Evolutionary conservation across 2,888 invertebrate species (phyloP).

Genomic region (Lycia hirtaria): DNA sequence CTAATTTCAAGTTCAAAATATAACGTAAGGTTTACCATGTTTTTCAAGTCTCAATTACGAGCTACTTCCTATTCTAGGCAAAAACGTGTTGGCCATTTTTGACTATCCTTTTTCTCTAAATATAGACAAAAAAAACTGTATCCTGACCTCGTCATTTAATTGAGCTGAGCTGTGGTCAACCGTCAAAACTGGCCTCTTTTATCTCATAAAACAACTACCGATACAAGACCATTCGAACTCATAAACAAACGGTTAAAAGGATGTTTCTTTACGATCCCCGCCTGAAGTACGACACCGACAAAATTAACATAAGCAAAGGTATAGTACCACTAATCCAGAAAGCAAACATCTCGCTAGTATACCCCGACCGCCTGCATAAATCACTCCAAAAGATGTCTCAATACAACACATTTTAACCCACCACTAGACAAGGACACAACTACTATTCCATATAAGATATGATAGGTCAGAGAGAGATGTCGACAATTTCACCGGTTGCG

Average conservation of each 20-base stretch:
- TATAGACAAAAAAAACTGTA: too few species aligned
- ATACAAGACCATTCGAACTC: constrained; percentile 4
- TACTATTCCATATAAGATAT: constrained; percentile 44
- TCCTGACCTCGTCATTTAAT: too few species aligned
- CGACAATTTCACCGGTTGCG: constrained; percentile 61
- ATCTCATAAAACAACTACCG: neutral
- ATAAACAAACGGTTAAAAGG: constrained; percentile 26
- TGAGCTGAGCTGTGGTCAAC: too few species aligned
- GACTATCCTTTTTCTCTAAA: too few species aligned
- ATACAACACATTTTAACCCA: constrained; percentile 67
- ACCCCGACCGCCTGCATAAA: constrained; percentile 71
- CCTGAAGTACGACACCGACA: constrained; percentile 64
- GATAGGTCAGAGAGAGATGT: constrained; percentile 63
- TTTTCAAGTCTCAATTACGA: too few species aligned
- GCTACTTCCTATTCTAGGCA: too few species aligned
- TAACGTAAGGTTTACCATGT: too few species aligned
- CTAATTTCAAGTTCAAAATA: too few species aligned
- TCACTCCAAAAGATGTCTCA: constrained; percentile 78
- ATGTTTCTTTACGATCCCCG: constrained; percentile 40
- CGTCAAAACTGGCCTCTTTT: too few species aligned
- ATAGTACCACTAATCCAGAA: constrained; percentile 77
- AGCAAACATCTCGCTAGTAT: constrained; percentile 83
- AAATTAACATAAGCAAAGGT: constrained; percentile 65
- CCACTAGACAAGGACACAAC: constrained; percentile 54
- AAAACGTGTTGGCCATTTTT: too few species aligned